phyloP scores from a whole-genome alignment of 2,113 vertebrate genomes.

The Poeciliopsis turrubarensis region DNA sequence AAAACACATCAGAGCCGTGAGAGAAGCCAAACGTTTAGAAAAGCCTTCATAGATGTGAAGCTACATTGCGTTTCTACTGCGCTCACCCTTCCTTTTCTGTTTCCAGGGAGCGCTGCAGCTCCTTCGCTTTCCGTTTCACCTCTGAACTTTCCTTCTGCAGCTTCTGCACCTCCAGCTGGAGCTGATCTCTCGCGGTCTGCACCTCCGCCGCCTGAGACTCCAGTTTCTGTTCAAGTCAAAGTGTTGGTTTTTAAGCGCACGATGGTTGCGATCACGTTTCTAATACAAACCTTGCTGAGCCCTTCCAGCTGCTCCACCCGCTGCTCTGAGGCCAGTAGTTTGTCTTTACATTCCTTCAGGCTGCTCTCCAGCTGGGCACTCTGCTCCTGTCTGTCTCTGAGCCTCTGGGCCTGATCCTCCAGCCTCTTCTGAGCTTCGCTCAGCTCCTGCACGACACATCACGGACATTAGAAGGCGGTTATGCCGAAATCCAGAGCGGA shows the following conservation, averaged over 20 bases:
- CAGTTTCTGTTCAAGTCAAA: conserved; percentile 83
- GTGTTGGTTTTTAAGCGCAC: not conserved
- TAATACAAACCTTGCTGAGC: conserved; percentile 85
- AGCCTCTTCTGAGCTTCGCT: conserved; percentile 85
- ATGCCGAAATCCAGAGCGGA: not conserved
- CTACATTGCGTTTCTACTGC: not conserved
- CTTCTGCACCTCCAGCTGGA: conserved; percentile 82
- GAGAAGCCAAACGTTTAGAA: not conserved
- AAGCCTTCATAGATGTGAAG: too few species aligned
- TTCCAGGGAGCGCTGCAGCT: conserved; percentile 84
- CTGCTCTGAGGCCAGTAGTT: conserved; percentile 88
- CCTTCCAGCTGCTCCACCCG: conserved; percentile 86
- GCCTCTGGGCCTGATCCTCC: conserved; percentile 84
- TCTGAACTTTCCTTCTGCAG: conserved; percentile 83
- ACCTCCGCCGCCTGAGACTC: conserved; percentile 85
- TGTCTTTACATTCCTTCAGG: conserved; percentile 92
- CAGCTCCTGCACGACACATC: conserved; percentile 83
- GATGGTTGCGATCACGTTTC: conserved; percentile 4
- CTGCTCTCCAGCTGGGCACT: conserved; percentile 86
- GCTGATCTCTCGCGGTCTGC: conserved; percentile 83
- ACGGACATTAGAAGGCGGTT: not conserved
- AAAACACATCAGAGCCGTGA: not conserved
- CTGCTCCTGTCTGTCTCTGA: conserved; percentile 89
- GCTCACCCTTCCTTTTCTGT: conserved; percentile 87
- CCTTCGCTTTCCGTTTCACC: conserved; percentile 81